Conservation (phyloP, 2,888 invertebrate species). For the Phalera bucephala region DNA sequence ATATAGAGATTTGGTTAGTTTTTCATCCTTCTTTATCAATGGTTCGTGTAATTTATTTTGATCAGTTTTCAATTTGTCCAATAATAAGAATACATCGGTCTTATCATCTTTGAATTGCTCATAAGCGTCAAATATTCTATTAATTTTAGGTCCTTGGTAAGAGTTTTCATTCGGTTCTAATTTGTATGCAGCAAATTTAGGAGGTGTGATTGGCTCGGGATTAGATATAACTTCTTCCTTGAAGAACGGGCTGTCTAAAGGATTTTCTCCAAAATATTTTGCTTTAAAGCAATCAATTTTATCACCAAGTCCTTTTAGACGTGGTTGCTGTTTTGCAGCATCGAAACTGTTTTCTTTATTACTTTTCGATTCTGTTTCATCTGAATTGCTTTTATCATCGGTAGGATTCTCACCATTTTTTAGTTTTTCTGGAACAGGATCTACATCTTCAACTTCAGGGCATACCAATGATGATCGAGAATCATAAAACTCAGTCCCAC, state of each 20-base stretch:
- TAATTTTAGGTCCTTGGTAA: conserved; percentile 16
- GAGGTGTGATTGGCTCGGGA: conserved; percentile 65
- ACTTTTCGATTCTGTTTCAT: conserved; percentile 32
- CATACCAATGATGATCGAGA: conserved; percentile 80
- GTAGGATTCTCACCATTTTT: conserved; percentile 57
- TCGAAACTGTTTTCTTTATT: conserved; percentile 48
- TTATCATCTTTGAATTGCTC: conserved; percentile 24
- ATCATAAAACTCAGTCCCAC: conserved; percentile 88
- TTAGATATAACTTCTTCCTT: conserved; percentile 77
- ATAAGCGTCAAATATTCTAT: conserved; percentile 10
- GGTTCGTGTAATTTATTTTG: conserved; percentile 27
- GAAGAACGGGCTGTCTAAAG: conserved; percentile 89
- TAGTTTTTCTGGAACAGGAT: conserved; percentile 80
- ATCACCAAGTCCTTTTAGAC: conserved; percentile 86
- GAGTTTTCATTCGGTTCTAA: conserved; percentile 21
- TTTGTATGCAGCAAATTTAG: conserved; percentile 39
- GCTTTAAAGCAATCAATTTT: conserved; percentile 89
- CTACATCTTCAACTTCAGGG: conserved; percentile 78
- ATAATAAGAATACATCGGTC: conserved; percentile 34
- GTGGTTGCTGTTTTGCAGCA: conserved; percentile 59
- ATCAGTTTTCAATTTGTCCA: conserved; percentile 40
- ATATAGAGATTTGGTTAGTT: conserved; percentile 14
- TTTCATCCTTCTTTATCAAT: conserved; percentile 20
- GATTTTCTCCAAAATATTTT: conserved; percentile 89
- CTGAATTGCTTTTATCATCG: conserved; percentile 51